Percentiles rank a stretch among this genome's conserved stretches.
Conservation (phyloP, 2,797 vertebrate species). For the Peromyscus nudipes region DNA sequence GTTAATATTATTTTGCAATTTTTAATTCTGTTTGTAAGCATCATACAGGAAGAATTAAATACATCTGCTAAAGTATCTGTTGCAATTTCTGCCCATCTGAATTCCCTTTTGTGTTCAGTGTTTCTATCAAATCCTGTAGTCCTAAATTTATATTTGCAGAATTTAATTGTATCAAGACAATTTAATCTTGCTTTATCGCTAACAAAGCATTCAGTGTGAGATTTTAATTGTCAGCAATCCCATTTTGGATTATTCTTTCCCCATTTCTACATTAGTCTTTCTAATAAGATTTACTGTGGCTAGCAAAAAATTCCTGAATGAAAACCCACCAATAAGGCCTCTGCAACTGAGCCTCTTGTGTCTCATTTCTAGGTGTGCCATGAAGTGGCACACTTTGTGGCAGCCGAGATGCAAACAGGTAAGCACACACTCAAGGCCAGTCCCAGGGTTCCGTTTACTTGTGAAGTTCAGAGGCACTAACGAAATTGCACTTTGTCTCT, state of each 20-base stretch:
- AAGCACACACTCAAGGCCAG: background rate
- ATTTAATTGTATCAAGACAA: slow-evolving; percentile 38
- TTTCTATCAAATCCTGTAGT: slow-evolving; percentile 48
- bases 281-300: slow-evolving; percentile 47
- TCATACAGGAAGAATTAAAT: background rate
- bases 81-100: background rate
- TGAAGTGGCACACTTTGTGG: background rate
- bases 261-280: slow-evolving; percentile 20
- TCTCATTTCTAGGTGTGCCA: background rate
- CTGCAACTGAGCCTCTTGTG: background rate
- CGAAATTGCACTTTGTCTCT: background rate
- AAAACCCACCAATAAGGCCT: background rate
- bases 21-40: slow-evolving; percentile 33
- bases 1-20: slow-evolving; percentile 27
- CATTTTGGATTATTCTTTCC: slow-evolving; percentile 30
- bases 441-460: background rate
- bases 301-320: background rate
- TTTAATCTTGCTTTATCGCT: slow-evolving; percentile 13
- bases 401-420: background rate
- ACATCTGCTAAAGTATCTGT: background rate
- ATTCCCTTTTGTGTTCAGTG: slow-evolving; percentile 16
- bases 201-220: background rate
- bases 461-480: background rate
- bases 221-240: background rate
- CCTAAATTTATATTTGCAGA: slow-evolving; percentile 19